Base-by-base conservation (phyloP, 2,797 vertebrate genomes). In the Sebastes reedi region DNA sequence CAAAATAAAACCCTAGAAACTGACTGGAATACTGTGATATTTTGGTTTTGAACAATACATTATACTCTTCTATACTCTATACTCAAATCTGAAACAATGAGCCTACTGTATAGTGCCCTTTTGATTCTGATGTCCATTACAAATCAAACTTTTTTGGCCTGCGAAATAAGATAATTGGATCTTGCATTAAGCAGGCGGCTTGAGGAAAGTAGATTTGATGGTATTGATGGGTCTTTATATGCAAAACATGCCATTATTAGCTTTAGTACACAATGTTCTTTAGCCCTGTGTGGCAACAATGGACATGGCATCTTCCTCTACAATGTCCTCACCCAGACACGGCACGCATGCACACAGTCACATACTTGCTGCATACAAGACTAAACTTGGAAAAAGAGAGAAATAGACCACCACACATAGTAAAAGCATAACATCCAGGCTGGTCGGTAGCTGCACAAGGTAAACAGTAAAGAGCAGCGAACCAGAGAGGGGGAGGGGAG, bases 261-360 rank as follows among this genome's bases (percentile, higher is more conserved):
- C 58, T 56, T 77, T 58, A 74, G 91, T 71, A 92, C 89, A 91
- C 66, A 84, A 83, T 92, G 89, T 91, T 91, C 91, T 68, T 58
- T 77, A 36, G 50, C 55, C 27, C 24, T 12, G 24, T 24, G 56
- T 14, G 61, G 74, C 73, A 46, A 8, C 64, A n/a, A 67, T 72
- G 27, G 62, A 42, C 50, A 25, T 24, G 74, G 39, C 30, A 27
- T 25, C 70, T 66, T 29, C 59, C 65, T 72, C 56, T 64, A 54
- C 71, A 64, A 54, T 42, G 25, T 36, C 8, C 78, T 54, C 58
- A 54, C 58, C 20, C 25, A 20, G 9, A 55, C 34, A 24, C n/a
- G 46, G 75, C 22, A 50, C 4, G 36, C 22, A 22, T 4, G 11
- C 2, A 54, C 27, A 27, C 4, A 56, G 14, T 30, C 8, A 36